phyloP scores from a whole-genome alignment of 2,888 invertebrate genomes.

The Apamea sordens region DNA sequence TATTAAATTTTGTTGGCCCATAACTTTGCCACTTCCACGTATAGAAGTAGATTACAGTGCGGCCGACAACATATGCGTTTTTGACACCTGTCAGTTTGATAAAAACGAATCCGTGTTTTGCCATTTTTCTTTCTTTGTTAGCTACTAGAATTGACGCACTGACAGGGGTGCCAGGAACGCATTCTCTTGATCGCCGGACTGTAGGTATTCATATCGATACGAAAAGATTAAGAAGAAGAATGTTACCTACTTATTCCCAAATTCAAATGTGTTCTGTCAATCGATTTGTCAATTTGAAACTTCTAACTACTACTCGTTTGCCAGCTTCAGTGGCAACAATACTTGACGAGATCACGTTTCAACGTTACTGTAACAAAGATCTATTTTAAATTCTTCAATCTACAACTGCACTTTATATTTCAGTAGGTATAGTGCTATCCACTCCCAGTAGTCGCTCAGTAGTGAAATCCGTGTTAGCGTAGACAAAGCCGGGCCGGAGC shows the following conservation, averaged over 20 bases:
- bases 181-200: background rate
- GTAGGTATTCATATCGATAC: background rate
- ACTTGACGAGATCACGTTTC: background rate
- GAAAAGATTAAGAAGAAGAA: background rate
- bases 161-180: background rate
- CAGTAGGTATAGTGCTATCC: conserved; percentile 17
- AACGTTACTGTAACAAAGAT: background rate
- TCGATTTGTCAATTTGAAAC: background rate
- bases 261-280: background rate
- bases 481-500: conserved; percentile 46
- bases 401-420: conserved; percentile 1
- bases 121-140: background rate
- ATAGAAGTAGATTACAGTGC: background rate
- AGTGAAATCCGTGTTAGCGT: conserved; percentile 48
- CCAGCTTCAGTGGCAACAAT: background rate
- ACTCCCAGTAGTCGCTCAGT: conserved; percentile 28
- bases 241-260: background rate
- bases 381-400: conserved; percentile 1
- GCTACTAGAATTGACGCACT: background rate
- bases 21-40: background rate
- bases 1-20: background rate
- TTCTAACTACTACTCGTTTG: background rate
- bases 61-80: background rate
- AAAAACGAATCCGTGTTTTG: background rate
- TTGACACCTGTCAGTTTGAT: background rate